A percentile compares a stretch with the other conserved stretches of the same genome.
These are phyloP conservation scores for Chelonus formosanus DNA, from an alignment of 2,888 invertebrate species.

Conservation along the genomic window DNA sequence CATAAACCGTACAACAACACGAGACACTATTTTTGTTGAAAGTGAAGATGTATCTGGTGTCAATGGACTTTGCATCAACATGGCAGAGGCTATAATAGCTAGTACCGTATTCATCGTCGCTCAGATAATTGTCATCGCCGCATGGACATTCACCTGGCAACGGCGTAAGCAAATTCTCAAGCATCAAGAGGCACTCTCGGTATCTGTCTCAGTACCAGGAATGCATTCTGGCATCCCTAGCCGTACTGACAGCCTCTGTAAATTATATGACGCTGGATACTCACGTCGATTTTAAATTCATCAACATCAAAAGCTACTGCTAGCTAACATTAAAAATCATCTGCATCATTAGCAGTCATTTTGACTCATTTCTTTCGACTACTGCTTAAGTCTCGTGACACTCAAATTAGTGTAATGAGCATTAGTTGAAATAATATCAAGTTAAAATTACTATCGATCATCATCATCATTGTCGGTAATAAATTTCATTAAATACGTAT, in stretches of 20 bases:
- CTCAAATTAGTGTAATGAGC: slow-evolving; percentile 2
- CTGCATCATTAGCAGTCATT: slow-evolving; percentile 11
- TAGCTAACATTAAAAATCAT: not conserved
- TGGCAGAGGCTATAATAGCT: slow-evolving; percentile 83
- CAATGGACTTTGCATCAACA: slow-evolving; percentile 74
- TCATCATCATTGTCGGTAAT: not conserved
- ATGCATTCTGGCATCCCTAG: slow-evolving; percentile 69
- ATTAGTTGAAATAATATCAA: not conserved
- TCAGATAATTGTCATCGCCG: slow-evolving; percentile 86
- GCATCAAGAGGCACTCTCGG: slow-evolving; percentile 71
- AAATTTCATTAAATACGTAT: slow-evolving; percentile 43
- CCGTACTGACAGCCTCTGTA: slow-evolving; percentile 81
- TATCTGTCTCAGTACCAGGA: slow-evolving; percentile 72
- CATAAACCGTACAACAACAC: slow-evolving; percentile 63
- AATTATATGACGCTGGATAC: slow-evolving; percentile 88
- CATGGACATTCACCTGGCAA: slow-evolving; percentile 90
- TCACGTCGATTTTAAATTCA: slow-evolving; percentile 71
- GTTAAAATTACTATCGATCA: too few relatives aligned
- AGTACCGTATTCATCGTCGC: slow-evolving; percentile 86
- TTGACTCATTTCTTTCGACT: not conserved
- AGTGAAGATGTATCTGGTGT: slow-evolving; percentile 67
- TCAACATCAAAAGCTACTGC: not conserved
- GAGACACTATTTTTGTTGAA: slow-evolving; percentile 78
- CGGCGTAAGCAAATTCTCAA: slow-evolving; percentile 73
- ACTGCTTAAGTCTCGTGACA: slow-evolving; percentile 2